Conservation (phyloP, 2,113 vertebrate genomes). For the Pantherophis guttatus region DNA sequence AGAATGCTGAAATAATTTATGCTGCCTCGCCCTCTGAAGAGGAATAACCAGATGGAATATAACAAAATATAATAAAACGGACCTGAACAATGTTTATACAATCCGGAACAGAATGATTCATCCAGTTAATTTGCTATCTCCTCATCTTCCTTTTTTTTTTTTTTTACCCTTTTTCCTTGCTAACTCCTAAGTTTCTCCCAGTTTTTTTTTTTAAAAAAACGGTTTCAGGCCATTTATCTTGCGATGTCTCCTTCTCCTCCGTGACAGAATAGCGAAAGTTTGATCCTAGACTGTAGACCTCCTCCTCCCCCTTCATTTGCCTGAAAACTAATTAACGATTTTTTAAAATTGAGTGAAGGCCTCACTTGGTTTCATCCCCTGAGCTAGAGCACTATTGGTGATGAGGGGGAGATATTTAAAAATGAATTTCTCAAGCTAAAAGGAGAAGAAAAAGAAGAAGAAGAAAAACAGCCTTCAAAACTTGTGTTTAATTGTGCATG, state of each 20-base stretch:
- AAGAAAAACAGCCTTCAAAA: constrained; percentile 45
- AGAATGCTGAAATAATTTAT: neutral
- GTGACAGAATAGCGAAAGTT: neutral
- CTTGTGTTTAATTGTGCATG: constrained; percentile 40
- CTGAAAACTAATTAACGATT: constrained; percentile 27
- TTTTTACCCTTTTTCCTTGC: neutral
- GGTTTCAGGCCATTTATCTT: neutral
- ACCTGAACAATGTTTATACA: neutral
- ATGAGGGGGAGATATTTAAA: constrained; percentile 54
- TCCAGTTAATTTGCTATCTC: neutral
- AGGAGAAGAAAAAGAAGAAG: neutral
- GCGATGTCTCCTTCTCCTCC: neutral
- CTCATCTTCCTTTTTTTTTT: too few relatives aligned
- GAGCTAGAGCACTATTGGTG: neutral
- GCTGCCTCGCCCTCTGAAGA: neutral
- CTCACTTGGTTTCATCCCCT: neutral
- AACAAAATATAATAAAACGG: neutral
- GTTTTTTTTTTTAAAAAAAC: neutral
- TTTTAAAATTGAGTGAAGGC: constrained; percentile 4
- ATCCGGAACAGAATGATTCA: neutral
- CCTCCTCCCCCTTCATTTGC: too few relatives aligned
- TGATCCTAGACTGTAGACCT: neutral
- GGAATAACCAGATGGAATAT: neutral
- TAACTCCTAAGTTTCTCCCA: neutral
- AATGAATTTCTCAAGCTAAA: constrained; percentile 51